These are phyloP conservation scores for Spinibarbus caldwelli DNA, from an alignment of 2,797 vertebrate genomes.

Conservation along the genomic window DNA sequence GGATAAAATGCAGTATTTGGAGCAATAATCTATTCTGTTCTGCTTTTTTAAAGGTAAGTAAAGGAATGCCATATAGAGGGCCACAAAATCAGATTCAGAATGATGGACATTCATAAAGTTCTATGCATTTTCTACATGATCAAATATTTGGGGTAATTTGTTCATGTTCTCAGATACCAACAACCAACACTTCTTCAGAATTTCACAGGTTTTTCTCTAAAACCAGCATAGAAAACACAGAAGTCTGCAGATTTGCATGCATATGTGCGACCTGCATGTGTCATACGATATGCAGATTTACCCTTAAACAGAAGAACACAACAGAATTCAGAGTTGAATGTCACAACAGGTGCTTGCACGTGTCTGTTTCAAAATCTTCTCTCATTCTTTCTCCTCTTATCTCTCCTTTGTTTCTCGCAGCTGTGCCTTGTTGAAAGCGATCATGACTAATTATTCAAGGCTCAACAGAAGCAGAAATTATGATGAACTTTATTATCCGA, in stretches of 20 bases:
- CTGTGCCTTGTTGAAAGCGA: slow-evolving; percentile 51
- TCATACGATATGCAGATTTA: slow-evolving; percentile 10
- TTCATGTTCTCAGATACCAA: background rate
- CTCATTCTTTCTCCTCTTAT: slow-evolving; percentile 38
- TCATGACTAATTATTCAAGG: slow-evolving; percentile 52
- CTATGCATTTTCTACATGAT: background rate
- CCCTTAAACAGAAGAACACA: slow-evolving; percentile 28
- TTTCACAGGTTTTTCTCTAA: background rate
- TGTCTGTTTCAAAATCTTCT: slow-evolving; percentile 34
- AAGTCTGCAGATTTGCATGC: background rate
- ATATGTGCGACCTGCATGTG: background rate
- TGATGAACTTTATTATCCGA: slow-evolving; percentile 41
- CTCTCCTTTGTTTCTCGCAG: slow-evolving; percentile 43
- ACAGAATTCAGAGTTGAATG: slow-evolving; percentile 7
- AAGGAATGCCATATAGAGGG: background rate
- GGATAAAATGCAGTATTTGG: slow-evolving; percentile 10
- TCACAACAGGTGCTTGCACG: slow-evolving; percentile 44
- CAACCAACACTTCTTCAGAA: background rate
- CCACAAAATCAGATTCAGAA: background rate
- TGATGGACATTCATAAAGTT: background rate
- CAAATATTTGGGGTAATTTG: background rate
- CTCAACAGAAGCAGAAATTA: slow-evolving; percentile 49
- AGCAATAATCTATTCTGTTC: slow-evolving; percentile 12
- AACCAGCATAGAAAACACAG: background rate
- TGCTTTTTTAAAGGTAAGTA: background rate